These are phyloP conservation scores for Argyresthia goedartella DNA, from an alignment of 2,888 invertebrate genomes.

Conservation along the genomic window DNA sequence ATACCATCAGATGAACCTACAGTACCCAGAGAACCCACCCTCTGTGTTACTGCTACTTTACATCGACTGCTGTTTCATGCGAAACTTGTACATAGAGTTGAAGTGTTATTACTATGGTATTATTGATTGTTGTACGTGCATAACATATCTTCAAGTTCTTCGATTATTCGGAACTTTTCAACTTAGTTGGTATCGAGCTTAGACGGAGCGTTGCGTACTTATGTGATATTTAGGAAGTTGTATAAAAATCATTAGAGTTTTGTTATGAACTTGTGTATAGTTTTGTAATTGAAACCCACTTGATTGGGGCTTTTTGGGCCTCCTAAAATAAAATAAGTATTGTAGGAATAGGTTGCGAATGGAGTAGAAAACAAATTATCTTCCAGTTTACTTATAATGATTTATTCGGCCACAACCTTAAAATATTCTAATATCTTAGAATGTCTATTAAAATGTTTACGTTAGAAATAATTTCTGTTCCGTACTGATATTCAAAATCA, in stretches of 20 bases:
- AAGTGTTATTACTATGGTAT: conserved; percentile 38
- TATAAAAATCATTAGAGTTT: conserved; percentile 46
- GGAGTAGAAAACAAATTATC: conserved; percentile 17
- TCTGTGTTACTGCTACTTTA: conserved; percentile 36
- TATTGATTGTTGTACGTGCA: conserved; percentile 38
- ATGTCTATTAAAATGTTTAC: no score
- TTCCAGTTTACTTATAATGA: conserved; percentile 23
- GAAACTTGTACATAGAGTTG: conserved; percentile 34
- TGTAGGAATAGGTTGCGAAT: background rate
- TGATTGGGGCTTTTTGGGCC: background rate
- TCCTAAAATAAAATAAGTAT: background rate
- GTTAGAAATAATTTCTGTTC: no score
- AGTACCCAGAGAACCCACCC: conserved; percentile 17
- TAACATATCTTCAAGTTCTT: conserved; percentile 13
- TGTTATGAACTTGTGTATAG: conserved; percentile 48
- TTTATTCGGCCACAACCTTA: conserved; percentile 1
- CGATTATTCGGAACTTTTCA: no score
- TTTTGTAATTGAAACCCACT: conserved; percentile 13
- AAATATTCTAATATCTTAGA: no score
- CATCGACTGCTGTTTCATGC: conserved; percentile 67
- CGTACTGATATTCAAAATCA: no score
- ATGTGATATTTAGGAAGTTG: conserved; percentile 61
- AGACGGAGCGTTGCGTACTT: conserved; percentile 54
- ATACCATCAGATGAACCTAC: conserved; percentile 63
- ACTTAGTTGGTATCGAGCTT: conserved; percentile 26